Conservation (phyloP, 2,797 vertebrate genomes). For the Dicrostonyx torquatus region DNA sequence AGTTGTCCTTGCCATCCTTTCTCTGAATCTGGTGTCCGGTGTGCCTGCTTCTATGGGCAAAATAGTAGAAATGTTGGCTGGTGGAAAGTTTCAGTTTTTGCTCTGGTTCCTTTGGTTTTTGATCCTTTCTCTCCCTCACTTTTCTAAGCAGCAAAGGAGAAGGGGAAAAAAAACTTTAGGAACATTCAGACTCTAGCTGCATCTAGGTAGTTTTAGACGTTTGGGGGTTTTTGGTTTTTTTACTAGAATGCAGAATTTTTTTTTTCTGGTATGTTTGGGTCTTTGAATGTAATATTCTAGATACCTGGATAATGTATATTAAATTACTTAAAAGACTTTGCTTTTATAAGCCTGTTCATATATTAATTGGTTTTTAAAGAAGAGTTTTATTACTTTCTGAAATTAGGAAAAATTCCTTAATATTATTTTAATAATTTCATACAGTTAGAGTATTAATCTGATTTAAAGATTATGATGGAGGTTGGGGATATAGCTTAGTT, state of each 20-base stretch:
- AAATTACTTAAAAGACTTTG: neutral
- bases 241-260: neutral
- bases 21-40: neutral
- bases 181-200: neutral
- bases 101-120: neutral
- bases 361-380: constrained; percentile 24
- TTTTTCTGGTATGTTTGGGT: neutral
- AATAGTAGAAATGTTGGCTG: constrained; percentile 6
- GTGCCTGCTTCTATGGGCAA: neutral
- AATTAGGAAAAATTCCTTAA: neutral
- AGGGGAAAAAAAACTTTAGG: neutral
- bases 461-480: neutral
- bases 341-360: constrained; percentile 15
- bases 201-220: neutral
- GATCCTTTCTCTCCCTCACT: neutral
- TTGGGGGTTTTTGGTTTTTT: neutral
- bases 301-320: neutral
- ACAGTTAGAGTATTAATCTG: neutral
- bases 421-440: neutral
- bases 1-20: too few relatives aligned
- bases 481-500: neutral
- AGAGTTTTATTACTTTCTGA: constrained; percentile 39
- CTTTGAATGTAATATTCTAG: neutral
- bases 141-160: constrained; percentile 13
- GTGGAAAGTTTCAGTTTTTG: constrained; percentile 29